Conservation (phyloP, 2,113 vertebrate genomes). For the Varanus komodoensis region DNA sequence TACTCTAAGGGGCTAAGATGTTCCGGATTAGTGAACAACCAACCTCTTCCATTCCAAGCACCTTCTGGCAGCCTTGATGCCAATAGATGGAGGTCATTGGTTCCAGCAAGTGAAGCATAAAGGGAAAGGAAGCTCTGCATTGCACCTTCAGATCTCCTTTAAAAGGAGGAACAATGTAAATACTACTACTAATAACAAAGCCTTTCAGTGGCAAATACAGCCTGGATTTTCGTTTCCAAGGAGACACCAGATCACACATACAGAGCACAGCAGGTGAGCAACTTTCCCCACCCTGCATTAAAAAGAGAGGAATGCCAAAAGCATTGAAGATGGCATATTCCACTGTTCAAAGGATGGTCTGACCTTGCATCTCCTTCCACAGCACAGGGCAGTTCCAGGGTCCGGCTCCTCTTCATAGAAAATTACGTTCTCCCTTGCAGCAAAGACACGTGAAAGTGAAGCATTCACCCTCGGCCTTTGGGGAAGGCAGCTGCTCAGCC, state of each 20-base stretch:
- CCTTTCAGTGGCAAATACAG: background rate
- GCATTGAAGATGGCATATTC: background rate
- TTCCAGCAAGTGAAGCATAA: background rate
- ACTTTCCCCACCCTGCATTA: background rate
- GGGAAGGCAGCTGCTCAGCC: background rate
- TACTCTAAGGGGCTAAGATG: background rate
- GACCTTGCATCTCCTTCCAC: accelerated
- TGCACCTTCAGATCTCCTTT: background rate
- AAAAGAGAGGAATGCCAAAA: conserved; percentile 8
- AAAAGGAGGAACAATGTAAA: background rate
- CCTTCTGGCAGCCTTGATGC: background rate
- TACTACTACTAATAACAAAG: conserved; percentile 14
- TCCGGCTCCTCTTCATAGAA: background rate
- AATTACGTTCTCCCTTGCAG: background rate
- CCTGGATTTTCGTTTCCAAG: conserved; percentile 54
- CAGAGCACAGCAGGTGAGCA: conserved; percentile 9
- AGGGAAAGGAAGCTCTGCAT: background rate
- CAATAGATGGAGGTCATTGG: background rate
- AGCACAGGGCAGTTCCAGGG: background rate
- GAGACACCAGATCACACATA: conserved; percentile 24
- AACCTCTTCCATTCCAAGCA: background rate
- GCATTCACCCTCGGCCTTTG: background rate
- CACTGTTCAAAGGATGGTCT: background rate
- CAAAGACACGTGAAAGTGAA: background rate
- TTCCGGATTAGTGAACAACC: background rate